Base-by-base conservation (phyloP, 2,797 vertebrate species). In the Tapirus indicus region DNA sequence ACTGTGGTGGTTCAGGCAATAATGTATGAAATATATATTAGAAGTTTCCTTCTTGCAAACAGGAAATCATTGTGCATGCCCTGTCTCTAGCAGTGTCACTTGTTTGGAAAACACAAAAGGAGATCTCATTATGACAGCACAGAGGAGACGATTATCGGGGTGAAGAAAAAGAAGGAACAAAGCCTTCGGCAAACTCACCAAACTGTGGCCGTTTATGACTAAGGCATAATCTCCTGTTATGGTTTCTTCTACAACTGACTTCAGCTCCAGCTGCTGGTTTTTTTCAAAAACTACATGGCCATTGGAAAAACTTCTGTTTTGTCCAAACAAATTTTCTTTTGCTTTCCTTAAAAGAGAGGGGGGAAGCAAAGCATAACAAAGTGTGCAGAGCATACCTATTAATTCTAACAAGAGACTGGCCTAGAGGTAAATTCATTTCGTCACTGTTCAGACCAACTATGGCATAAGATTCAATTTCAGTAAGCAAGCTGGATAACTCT, bases 141-240 rank as follows among this genome's bases (percentile, higher is more conserved):
- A 92, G 97, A 97, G 92, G 38, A 96, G 27, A 83, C 4, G 47
- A 91, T 10, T 82, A 91, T 66, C 85, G n/a, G 13, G 86, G 52
- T 72, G 29, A 91, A 98, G 89, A 44, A 95, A 95, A 98, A 87
- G 64, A 91, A 97, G 97, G 32, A 52, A 94, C n/a, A 97, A 97
- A 94, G 66, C 88, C 32, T 80, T 88, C 66, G 97, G 94, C 5
- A 44, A 72, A 96, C 98, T 99, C 98, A 99, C 98, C 98, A 99
- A 98, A 98, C 99, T 99, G 98, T 99, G 99, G 88, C 98, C 99
- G 93, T 98, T 99, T 98, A 99, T 98, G 97, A 99, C 97, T 97
- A 99, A 98, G 68, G 99, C 99, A 69, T 99, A 99, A 96, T 99
- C 99, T 96, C 98, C 97, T 82, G 98, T 98, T 35, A 99, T 90